Evolutionary conservation across 2,113 vertebrate genomes (phyloP).

Genomic region (Trichomycterus rosablanca): DNA sequence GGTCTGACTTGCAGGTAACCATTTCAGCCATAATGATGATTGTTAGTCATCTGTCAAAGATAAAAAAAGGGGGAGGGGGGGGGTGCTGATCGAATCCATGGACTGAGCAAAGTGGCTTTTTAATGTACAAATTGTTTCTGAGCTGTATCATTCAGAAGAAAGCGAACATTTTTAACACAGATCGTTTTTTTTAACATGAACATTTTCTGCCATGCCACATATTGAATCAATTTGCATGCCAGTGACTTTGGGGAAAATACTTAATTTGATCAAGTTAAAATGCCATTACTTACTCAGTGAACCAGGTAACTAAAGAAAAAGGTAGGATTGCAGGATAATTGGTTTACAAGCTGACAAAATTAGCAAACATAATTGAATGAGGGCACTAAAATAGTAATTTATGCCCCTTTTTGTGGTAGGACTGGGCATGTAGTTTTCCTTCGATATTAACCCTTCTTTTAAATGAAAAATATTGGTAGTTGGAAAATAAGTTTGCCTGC

Average conservation of each 20-base stretch:
- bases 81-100: constrained; percentile 70
- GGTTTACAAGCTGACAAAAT: constrained; percentile 65
- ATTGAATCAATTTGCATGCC: constrained; percentile 52
- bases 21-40: constrained; percentile 89
- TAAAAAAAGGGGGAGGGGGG: constrained; percentile 40
- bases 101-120: constrained; percentile 31
- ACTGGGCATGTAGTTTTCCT: background rate
- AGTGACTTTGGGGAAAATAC: constrained; percentile 42
- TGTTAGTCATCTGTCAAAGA: constrained; percentile 84
- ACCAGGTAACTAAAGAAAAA: constrained; percentile 63
- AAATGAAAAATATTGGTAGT: no score
- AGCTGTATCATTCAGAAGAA: background rate
- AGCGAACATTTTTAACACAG: background rate
- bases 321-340: constrained; percentile 60
- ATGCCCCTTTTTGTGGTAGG: constrained; percentile 36
- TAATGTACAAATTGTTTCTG: constrained; percentile 34
- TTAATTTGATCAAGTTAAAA: constrained; percentile 60
- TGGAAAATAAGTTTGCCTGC: no score
- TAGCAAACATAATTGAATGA: constrained; percentile 63
- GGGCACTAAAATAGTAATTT: constrained; percentile 50
- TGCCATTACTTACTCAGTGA: constrained; percentile 64
- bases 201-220: constrained; percentile 37
- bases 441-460: no score
- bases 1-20: constrained; percentile 85
- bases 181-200: constrained; percentile 9